Base-by-base conservation (phyloP, 2,888 invertebrate genomes). In the Reticulitermes lucifugus region DNA sequence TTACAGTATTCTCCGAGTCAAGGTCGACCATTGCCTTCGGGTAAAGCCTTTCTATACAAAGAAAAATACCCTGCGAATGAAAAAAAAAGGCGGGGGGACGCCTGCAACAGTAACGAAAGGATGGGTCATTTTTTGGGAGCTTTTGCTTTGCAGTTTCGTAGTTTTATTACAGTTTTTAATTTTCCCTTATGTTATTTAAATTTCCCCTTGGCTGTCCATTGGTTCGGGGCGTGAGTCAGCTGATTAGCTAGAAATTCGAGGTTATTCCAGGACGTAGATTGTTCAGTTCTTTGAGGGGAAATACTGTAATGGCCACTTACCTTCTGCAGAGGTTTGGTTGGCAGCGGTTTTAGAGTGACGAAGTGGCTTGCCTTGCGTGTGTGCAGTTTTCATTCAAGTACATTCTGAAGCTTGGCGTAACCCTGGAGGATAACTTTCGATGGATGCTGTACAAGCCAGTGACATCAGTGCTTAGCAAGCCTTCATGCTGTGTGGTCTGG, bases 361-460 rank as follows among this genome's bases (percentile, higher is more conserved):
- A 18, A 73, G 73, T 41, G 73, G 41, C 73, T 73, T 41, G 41
- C 73, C 73, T 73, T 73, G 73, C 41, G 73, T 73, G 41, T 73
- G 51, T 77, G 22, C 77, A 77, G 77, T 77, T 41, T 46, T 77
- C 51, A 77, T 77, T 77, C 77, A 77, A 77, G 46, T 77, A 77
- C 46, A 10, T 77, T 73, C 4, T 41, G 41, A 21, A 73, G 73
- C 73, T 35, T 73, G 73, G 41, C 41, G 25, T 25, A 70, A 70
- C 25, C 25, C 25, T 70, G 70, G 41, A 41, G 73, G 41, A 41
- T 65, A 18, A 12, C 41, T 41, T 73, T 73, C 73, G 25, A 6
- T 73, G 73, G 73, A 73, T 41, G 6, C 73, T 41, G 73, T 14
- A 21, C 73, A 29, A 73, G 35, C 10, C 14, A 73, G 46, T 77